phyloP scores from a whole-genome alignment of 2,888 invertebrate genomes.

The Frankliniella fusca region DNA sequence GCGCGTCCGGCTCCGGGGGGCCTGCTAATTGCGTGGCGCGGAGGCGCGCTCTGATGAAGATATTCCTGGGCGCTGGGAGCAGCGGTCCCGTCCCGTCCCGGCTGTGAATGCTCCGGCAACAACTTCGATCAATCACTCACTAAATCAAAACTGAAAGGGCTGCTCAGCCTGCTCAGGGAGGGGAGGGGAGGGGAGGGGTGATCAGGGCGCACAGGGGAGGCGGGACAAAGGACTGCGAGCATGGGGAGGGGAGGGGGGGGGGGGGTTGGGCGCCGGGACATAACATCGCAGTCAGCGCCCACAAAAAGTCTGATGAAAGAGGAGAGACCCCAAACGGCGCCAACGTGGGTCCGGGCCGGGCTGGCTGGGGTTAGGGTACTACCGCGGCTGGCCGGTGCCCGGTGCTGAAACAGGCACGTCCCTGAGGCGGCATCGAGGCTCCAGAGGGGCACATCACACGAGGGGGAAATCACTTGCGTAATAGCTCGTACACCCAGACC shows the following conservation, averaged over 20 bases:
- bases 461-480: too few species aligned
- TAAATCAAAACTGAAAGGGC: slow-evolving; percentile 6
- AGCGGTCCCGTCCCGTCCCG: background rate
- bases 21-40: background rate
- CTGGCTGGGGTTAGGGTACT: too few species aligned
- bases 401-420: background rate
- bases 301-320: background rate
- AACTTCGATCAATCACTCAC: slow-evolving; percentile 14
- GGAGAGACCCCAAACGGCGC: too few species aligned
- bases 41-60: background rate
- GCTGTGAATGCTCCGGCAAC: background rate
- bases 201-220: background rate
- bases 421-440: background rate
- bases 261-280: background rate
- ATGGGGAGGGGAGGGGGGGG: background rate
- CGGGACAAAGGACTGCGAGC: background rate
- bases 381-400: too few species aligned
- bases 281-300: background rate
- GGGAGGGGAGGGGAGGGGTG: background rate
- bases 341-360: too few species aligned
- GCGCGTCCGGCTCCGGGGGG: background rate
- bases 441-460: background rate
- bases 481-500: too few species aligned
- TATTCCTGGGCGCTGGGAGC: too few species aligned
- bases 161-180: background rate